Evolutionary conservation across 2,797 vertebrate species (phyloP).

Genomic region (Falco concolor): DNA sequence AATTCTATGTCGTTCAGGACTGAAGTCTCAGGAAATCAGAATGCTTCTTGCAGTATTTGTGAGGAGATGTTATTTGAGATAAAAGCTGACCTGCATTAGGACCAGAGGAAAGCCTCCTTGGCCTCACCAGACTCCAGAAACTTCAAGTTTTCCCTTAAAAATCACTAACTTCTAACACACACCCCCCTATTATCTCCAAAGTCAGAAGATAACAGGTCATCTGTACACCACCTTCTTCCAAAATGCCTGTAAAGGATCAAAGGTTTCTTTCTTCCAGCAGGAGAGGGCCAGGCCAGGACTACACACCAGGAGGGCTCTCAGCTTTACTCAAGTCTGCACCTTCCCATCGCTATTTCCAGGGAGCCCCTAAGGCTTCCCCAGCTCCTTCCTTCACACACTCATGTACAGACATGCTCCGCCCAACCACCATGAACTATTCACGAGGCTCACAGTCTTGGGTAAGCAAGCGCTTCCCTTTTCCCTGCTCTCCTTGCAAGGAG

Average conservation of each 20-base stretch:
- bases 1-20: neutral
- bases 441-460: neutral
- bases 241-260: neutral
- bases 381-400: neutral
- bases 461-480: neutral
- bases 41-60: neutral
- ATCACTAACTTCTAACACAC: neutral
- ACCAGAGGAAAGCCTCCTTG: rapidly evolving
- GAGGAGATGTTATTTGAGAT: neutral
- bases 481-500: neutral
- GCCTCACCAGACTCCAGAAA: neutral
- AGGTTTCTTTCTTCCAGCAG: neutral
- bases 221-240: neutral
- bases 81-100: neutral
- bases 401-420: neutral
- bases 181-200: neutral
- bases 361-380: neutral
- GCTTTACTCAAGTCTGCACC: neutral
- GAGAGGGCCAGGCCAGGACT: neutral
- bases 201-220: neutral
- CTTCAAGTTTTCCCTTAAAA: neutral
- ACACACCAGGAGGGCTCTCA: rapidly evolving
- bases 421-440: neutral
- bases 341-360: neutral
- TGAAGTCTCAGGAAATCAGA: neutral